Evolutionary conservation across 2,888 invertebrate species (phyloP), one percentile per base, ranked within the genome.

Genomic region (Mimumesa dahlbomi): DNA sequence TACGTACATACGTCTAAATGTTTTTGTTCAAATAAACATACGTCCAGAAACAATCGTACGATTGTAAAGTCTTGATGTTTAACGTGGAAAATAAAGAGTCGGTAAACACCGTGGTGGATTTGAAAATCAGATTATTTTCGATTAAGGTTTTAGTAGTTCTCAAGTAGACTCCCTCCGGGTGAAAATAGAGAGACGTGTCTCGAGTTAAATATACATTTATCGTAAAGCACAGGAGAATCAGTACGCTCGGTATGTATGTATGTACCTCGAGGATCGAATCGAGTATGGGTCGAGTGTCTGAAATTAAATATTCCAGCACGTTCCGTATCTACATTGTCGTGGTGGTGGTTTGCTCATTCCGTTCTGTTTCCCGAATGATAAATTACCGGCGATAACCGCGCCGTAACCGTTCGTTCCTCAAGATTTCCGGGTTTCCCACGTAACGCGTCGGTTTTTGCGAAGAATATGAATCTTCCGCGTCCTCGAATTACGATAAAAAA

Each of bases 321-420:
- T 36, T n/a, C 2, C 2, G 1, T n/a, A 11, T 36, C 13, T 13
- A 13, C n/a, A 1, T 36, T 11, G n/a, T 36, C 13, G 36, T 1
- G n/a, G 4, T 36, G n/a, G 7, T 9, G n/a, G 6, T 13, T n/a
- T 36, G 6, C n/a, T 11, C 36, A 4, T 36, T 13, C n/a, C 6
- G 13, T 36, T 38, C 22, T 25, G 40, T 40, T 19, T 16, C n/a
- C 40, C 29, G 25, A 53, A 40, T 53, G 53, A 40, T 53, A 53
- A 53, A 53, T 40, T 25, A 42, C 40, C 16, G 40, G 40, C 25
- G 53, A 53, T 53, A 53, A 40, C 40, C 25, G 40, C 40, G 40
- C 16, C 22, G 22, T 14, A 22, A 21, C 13, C 7, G 6, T 40
- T 40, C 29, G 9, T 29, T 53, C 25, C 40, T 31, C 1, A 14